Conservation (phyloP, 2,113 vertebrate species). For the Motacilla alba region DNA sequence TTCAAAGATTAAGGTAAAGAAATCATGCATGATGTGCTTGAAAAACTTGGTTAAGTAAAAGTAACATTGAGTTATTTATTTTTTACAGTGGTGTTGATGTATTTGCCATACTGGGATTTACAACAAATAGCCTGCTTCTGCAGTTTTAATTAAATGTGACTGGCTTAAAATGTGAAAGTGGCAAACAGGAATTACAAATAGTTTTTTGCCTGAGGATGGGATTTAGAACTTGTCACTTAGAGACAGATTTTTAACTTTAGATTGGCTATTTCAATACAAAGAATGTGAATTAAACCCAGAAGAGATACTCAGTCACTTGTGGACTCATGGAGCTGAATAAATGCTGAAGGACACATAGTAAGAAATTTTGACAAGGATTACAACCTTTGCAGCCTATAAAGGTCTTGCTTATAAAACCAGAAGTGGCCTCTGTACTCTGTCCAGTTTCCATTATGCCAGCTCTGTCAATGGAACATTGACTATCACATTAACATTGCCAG, state of each 20-base stretch:
- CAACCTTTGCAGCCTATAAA: background rate
- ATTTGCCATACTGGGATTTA: background rate
- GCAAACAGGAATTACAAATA: background rate
- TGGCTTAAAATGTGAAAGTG: background rate
- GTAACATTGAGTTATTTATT: background rate
- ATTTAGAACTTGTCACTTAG: background rate
- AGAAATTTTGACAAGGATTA: background rate
- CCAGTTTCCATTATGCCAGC: background rate
- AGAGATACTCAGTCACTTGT: background rate
- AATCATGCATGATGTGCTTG: background rate
- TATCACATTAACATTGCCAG: background rate
- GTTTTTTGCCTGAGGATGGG: background rate
- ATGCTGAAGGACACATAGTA: background rate
- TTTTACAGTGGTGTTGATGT: background rate
- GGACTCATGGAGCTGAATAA: background rate
- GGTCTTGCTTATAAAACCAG: background rate
- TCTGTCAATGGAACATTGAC: background rate
- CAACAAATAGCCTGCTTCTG: background rate
- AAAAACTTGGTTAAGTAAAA: slow-evolving; percentile 1
- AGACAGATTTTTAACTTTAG: background rate
- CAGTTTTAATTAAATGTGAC: slow-evolving; percentile 14
- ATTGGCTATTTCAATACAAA: background rate
- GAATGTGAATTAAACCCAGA: background rate
- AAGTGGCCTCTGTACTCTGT: background rate
- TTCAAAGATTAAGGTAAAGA: background rate